A percentile compares a stretch with the other conserved stretches of the same genome.
Evolutionary conservation across 1,140 invertebrate genomes (phyloP).

Genomic region (Paralvinella palmiformis): DNA sequence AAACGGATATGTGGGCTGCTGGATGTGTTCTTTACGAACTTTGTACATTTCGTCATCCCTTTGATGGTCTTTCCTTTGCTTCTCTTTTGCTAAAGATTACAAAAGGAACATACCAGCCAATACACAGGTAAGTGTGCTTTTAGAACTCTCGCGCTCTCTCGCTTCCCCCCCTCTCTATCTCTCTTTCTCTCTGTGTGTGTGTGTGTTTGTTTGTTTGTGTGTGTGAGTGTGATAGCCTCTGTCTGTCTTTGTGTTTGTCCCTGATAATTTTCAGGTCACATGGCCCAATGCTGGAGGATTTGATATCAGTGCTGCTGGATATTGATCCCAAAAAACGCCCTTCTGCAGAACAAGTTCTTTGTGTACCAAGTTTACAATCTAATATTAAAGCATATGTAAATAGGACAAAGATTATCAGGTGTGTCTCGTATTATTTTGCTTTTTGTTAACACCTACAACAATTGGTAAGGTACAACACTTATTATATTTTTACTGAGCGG

Average conservation of each 20-base stretch:
- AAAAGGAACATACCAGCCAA: constrained; percentile 28
- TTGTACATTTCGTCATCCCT: constrained; percentile 62
- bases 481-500: no score
- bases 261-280: constrained; percentile 51
- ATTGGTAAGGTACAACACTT: no score
- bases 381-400: constrained; percentile 20
- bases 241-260: not conserved
- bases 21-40: constrained; percentile 56
- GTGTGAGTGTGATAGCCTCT: not conserved
- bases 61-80: constrained; percentile 66
- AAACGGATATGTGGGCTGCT: constrained; percentile 55
- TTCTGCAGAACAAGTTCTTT: constrained; percentile 54
- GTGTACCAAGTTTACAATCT: constrained; percentile 29
- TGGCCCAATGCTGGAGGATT: constrained; percentile 56
- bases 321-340: constrained; percentile 46
- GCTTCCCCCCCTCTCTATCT: not conserved
- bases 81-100: constrained; percentile 66
- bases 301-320: constrained; percentile 42
- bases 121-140: constrained; percentile 23
- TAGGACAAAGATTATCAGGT: not conserved
- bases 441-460: no score
- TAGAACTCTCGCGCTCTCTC: not conserved
- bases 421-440: no score
- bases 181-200: not conserved
- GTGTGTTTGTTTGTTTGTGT: not conserved